Conservation (phyloP, 2,888 invertebrate genomes). For the Branchellion lobata region DNA sequence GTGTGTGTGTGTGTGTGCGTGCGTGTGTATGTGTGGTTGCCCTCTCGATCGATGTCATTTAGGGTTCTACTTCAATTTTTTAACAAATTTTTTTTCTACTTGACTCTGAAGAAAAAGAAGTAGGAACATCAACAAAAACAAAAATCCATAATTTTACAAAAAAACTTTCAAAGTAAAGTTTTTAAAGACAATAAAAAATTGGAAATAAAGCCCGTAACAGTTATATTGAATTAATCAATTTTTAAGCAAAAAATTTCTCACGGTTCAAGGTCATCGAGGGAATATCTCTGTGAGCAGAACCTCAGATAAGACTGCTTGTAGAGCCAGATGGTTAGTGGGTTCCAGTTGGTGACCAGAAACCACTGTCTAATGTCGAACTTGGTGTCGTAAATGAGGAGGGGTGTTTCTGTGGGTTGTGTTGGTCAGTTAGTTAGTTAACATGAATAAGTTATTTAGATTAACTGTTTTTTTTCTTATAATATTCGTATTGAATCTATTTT, state of each 20-base stretch:
- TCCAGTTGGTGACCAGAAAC: conserved; percentile 87
- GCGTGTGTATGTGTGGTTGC: neutral
- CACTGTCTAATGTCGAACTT: conserved; percentile 94
- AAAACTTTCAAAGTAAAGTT: neutral
- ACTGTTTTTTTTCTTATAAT: neutral
- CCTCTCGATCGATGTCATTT: too few species aligned
- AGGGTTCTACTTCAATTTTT: too few species aligned
- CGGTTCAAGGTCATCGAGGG: conserved; percentile 77
- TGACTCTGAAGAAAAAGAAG: too few species aligned
- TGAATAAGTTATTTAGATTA: neutral
- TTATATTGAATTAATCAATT: neutral
- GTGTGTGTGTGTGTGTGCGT: too few species aligned
- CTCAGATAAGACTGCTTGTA: conserved; percentile 88
- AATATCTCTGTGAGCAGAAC: conserved; percentile 77
- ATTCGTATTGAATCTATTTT: neutral
- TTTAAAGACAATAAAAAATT: too few species aligned
- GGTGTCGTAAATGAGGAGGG: conserved; percentile 81
- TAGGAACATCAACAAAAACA: too few species aligned
- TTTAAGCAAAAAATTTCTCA: conserved; percentile 37
- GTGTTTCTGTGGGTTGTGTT: conserved; percentile 79
- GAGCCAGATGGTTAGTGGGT: conserved; percentile 87
- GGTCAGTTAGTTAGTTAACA: neutral
- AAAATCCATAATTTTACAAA: too few species aligned
- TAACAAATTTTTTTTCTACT: too few species aligned
- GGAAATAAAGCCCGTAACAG: too few species aligned